Base-by-base conservation (phyloP, 2,888 invertebrate genomes). In the Perdita meconis region DNA sequence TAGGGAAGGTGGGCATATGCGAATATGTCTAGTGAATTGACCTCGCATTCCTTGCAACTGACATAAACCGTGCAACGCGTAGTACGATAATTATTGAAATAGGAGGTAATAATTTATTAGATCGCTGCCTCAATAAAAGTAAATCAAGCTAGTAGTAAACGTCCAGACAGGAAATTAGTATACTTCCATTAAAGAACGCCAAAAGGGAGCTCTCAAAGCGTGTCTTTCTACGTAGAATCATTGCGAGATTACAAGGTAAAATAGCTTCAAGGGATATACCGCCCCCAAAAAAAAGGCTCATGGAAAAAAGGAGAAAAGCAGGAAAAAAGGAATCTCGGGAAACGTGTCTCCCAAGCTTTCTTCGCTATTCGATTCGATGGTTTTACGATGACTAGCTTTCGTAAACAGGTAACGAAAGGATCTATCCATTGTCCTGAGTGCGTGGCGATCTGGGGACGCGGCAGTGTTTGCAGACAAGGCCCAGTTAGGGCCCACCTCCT, bases 391-490 rank as follows among this genome's bases (percentile, higher is more conserved):
- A 87, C 86, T 84, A 57, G 80, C 68, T 57, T 51, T 42, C 40
- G 71, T 78, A 63, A 74, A 88, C 87, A 88, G 87, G 87, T 88
- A 88, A 84, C 84, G 81, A 82, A 75, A 84, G 84, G 78, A 83
- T 78, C 53, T 74, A 70, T 57, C 75, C 66, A 87, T 88, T 88
- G 88, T 87, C 56, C 55, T 22, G 16, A 42, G 84, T 79, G 87
- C 84, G 86, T 84, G 83, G 84, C 83, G 76, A 85, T 81, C 78
- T 80, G 80, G 78, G 59, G 75, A 78, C 71, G 73, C 80, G 74
- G 67, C 79, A 83, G 83, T 90, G 90, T 90, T 90, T 90, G 87
- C 88, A 84, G 89, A 90, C 90, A 89, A 84, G 87, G 80, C 80
- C 81, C 83, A 75, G 69, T 82, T 79, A 61, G 76, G 78, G 82